Evolutionary conservation across 2,888 invertebrate species (phyloP).

Genomic region (Megaustenia siamemsis): DNA sequence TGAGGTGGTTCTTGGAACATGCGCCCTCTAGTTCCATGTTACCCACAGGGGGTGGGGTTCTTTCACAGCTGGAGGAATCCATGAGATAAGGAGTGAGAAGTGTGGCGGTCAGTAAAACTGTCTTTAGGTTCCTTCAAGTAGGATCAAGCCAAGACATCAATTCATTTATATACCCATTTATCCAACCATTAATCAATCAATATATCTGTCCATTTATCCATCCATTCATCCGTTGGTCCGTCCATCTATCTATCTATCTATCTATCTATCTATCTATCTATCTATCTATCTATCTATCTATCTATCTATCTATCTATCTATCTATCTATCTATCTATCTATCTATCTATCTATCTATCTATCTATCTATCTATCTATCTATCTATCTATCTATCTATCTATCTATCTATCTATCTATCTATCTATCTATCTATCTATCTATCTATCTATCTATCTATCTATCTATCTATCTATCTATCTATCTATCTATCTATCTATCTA

Average conservation of each 20-base stretch:
- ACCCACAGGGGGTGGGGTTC: too few relatives aligned
- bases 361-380: not conserved
- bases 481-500: not conserved
- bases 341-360: constrained; percentile 12
- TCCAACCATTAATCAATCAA: too few relatives aligned
- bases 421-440: not conserved
- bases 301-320: constrained; percentile 15
- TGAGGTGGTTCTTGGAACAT: too few relatives aligned
- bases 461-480: not conserved
- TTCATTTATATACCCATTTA: too few relatives aligned
- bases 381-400: not conserved
- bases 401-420: not conserved
- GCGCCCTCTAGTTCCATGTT: too few relatives aligned
- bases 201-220: too few relatives aligned
- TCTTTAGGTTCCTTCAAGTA: too few relatives aligned
- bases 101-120: too few relatives aligned
- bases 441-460: not conserved
- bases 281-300: constrained; percentile 12
- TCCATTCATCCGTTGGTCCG: not conserved
- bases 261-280: constrained; percentile 13
- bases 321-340: constrained; percentile 15
- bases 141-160: too few relatives aligned
- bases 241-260: not conserved
- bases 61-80: too few relatives aligned
- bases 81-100: too few relatives aligned